Percentiles rank a stretch among this genome's conserved stretches.
phyloP scores from a whole-genome alignment of 2,113 vertebrate species.

The Scatophagus argus region DNA sequence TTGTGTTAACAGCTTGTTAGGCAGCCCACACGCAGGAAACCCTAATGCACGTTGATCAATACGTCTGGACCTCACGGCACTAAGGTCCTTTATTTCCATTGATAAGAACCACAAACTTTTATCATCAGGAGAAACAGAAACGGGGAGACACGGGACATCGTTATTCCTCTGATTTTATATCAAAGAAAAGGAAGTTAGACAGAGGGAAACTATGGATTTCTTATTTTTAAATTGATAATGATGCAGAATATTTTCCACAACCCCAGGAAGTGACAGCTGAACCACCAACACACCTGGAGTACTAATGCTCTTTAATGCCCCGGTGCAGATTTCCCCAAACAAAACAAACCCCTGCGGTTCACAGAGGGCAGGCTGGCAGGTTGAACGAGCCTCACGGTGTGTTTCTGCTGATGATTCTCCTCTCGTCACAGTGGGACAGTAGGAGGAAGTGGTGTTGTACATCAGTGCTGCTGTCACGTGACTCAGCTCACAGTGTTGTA shows the following conservation, averaged over 20 bases:
- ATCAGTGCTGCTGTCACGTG: background rate
- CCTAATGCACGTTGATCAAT: background rate
- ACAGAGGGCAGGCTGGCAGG: background rate
- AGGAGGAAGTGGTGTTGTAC: too few species aligned
- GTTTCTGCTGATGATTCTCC: constrained; percentile 6
- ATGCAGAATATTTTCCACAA: constrained; percentile 22
- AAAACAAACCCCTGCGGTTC: too few species aligned
- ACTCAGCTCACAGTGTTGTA: background rate
- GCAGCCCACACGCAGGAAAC: background rate
- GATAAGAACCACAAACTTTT: background rate
- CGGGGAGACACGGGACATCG: background rate
- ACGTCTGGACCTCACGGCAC: background rate
- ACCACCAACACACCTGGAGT: background rate
- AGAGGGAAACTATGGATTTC: too few species aligned
- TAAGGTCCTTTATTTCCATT: background rate
- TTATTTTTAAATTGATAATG: too few species aligned
- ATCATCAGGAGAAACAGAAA: background rate
- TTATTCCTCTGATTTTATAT: background rate
- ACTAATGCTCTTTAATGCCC: background rate
- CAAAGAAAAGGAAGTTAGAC: background rate
- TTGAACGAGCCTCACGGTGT: background rate
- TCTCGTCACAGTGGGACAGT: background rate
- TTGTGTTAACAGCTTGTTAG: background rate
- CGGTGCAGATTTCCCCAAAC: background rate
- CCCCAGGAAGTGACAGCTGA: background rate